Evolutionary conservation across 1,140 invertebrate genomes (phyloP).

Genomic region (Dreissena polymorpha): DNA sequence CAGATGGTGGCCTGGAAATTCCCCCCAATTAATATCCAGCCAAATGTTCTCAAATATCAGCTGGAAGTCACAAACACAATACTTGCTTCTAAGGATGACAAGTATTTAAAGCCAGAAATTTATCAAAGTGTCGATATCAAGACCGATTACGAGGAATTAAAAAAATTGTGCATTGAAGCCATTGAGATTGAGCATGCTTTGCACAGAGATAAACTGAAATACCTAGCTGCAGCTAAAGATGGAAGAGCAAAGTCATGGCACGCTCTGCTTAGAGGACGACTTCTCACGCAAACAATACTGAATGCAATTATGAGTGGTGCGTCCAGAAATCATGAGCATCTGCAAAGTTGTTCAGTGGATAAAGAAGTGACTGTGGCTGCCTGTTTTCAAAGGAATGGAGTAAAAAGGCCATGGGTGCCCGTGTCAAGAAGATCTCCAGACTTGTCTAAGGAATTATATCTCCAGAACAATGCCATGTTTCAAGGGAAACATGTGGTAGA

Average conservation of each 20-base stretch:
- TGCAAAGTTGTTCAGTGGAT: not conserved
- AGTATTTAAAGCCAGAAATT: not conserved
- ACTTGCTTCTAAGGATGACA: not conserved
- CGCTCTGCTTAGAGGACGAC: not conserved
- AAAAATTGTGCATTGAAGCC: not conserved
- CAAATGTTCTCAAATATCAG: not conserved
- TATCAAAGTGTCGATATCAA: not conserved
- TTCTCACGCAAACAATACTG: not conserved
- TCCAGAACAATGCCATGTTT: constrained; percentile 22
- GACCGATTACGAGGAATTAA: not conserved
- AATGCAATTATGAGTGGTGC: not conserved
- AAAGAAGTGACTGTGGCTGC: not conserved
- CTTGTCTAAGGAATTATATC: not conserved
- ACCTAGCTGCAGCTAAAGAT: not conserved
- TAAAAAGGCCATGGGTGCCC: not conserved
- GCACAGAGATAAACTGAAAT: not conserved
- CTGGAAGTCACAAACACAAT: not conserved
- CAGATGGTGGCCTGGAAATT: not conserved
- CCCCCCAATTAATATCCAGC: not conserved
- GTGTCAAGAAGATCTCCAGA: not conserved
- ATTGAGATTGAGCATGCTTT: not conserved
- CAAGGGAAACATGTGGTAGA: constrained; percentile 48
- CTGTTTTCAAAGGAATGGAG: not conserved
- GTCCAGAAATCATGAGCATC: not conserved
- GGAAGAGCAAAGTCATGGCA: no score